These are phyloP conservation scores for Micromesistius poutassou DNA, from an alignment of 2,797 vertebrate genomes.

Conservation along the genomic window DNA sequence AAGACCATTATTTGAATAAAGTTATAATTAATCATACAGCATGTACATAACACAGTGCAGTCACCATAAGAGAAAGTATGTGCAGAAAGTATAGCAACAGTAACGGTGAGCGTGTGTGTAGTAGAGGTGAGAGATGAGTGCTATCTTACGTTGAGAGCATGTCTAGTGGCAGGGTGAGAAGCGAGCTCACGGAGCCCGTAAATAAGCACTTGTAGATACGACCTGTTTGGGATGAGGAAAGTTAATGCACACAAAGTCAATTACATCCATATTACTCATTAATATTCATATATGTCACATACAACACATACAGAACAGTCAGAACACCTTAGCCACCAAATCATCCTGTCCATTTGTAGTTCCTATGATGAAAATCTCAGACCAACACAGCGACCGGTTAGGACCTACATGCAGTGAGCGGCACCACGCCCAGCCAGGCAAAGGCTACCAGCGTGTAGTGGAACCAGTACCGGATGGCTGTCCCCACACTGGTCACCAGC, in stretches of 20 bases:
- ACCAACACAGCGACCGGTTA: not conserved
- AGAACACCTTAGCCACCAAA: too few species aligned
- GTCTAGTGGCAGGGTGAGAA: slow-evolving; percentile 93
- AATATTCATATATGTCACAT: not conserved
- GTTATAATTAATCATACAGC: not conserved
- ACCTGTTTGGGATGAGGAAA: slow-evolving; percentile 70
- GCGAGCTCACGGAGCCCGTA: slow-evolving; percentile 97
- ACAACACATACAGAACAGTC: not conserved
- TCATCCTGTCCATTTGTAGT: too few species aligned
- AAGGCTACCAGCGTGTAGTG: slow-evolving; percentile 98
- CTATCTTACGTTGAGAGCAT: slow-evolving; percentile 96
- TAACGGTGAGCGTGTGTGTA: not conserved
- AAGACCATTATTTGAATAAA: not conserved
- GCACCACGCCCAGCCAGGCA: slow-evolving; percentile 95
- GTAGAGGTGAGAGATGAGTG: not conserved
- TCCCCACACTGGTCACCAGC: slow-evolving; percentile 94
- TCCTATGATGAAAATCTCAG: not conserved
- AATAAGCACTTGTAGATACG: slow-evolving; percentile 99
- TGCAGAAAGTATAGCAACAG: not conserved
- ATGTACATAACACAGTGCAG: not conserved
- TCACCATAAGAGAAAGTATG: not conserved
- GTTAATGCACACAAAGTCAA: not conserved
- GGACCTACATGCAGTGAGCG: slow-evolving; percentile 95
- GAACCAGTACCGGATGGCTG: slow-evolving; percentile 98
- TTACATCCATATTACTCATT: not conserved